Evolutionary conservation across 2,888 invertebrate genomes (phyloP).

Genomic region (Therioaphis trifolii): DNA sequence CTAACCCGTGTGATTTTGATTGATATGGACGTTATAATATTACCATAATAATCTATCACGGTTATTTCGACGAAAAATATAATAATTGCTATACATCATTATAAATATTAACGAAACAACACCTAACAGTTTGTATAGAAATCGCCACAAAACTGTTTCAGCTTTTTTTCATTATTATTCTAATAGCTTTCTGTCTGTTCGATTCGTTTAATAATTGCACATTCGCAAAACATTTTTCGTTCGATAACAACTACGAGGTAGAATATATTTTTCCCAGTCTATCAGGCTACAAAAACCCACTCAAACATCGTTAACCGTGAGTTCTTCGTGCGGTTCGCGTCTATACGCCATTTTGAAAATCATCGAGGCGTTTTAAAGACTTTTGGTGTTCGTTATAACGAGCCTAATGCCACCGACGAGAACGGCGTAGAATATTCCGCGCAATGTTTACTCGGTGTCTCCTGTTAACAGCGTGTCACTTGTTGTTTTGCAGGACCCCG

Average conservation of each 20-base stretch:
- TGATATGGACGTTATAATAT: too few species aligned
- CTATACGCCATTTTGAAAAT: not conserved
- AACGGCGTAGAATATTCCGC: not conserved
- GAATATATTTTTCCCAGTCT: constrained; percentile 32
- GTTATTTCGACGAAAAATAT: too few species aligned
- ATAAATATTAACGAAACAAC: too few species aligned
- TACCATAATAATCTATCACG: too few species aligned
- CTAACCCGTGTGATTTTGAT: too few species aligned
- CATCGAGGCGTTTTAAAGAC: constrained; percentile 8
- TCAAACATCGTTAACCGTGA: not conserved
- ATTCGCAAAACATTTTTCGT: not conserved
- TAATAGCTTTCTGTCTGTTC: not conserved
- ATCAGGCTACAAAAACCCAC: constrained; percentile 1
- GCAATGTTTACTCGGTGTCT: not conserved
- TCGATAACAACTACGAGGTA: constrained; percentile 17
- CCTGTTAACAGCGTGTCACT: not conserved
- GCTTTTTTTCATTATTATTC: too few species aligned
- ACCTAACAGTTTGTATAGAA: too few species aligned
- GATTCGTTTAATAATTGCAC: constrained; percentile 25
- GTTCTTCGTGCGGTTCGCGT: not conserved
- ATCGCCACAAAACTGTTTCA: too few species aligned
- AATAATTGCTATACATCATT: too few species aligned
- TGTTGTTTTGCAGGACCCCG: too few species aligned
- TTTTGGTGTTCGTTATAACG: not conserved
- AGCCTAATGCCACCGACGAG: not conserved